A percentile compares a stretch with the other conserved stretches of the same genome.
phyloP scores from a whole-genome alignment of 1,140 invertebrate species.

The Diachasmimorpha longicaudata region DNA sequence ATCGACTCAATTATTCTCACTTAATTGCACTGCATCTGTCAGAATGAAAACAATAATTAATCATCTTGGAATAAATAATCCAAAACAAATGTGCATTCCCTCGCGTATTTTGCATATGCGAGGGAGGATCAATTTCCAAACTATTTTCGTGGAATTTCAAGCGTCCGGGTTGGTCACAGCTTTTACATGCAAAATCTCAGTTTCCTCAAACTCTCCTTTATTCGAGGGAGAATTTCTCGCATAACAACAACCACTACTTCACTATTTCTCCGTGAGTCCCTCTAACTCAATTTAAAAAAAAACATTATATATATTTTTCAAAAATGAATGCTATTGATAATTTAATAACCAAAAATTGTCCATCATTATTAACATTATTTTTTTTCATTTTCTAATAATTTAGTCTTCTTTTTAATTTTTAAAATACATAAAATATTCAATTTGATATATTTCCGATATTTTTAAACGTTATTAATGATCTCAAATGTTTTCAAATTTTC shows the following conservation, averaged over 20 bases:
- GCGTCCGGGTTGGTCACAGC: background rate
- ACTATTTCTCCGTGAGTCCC: background rate
- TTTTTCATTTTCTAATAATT: slow-evolving; percentile 37
- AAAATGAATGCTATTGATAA: too few relatives aligned
- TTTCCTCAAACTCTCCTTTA: slow-evolving; percentile 9
- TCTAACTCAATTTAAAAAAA: slow-evolving; percentile 2
- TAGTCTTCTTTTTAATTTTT: background rate
- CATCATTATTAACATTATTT: too few relatives aligned
- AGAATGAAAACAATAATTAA: too few relatives aligned
- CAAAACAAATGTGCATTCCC: background rate
- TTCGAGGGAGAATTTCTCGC: slow-evolving; percentile 13
- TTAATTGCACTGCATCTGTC: too few relatives aligned
- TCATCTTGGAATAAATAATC: too few relatives aligned
- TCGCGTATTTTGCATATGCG: background rate
- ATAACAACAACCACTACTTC: background rate
- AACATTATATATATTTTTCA: background rate
- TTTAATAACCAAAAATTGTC: too few relatives aligned
- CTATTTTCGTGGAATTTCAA: slow-evolving; percentile 25
- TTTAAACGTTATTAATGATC: too few relatives aligned
- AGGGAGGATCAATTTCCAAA: slow-evolving; percentile 3
- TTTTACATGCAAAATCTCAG: slow-evolving; percentile 21
- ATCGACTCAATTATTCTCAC: background rate
- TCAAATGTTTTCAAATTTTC: too few relatives aligned
- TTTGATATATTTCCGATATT: too few relatives aligned
- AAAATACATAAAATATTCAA: too few relatives aligned